These are phyloP conservation scores for Alviniconcha strummeri DNA, from an alignment of 2,888 invertebrate species.

Conservation along the genomic window DNA sequence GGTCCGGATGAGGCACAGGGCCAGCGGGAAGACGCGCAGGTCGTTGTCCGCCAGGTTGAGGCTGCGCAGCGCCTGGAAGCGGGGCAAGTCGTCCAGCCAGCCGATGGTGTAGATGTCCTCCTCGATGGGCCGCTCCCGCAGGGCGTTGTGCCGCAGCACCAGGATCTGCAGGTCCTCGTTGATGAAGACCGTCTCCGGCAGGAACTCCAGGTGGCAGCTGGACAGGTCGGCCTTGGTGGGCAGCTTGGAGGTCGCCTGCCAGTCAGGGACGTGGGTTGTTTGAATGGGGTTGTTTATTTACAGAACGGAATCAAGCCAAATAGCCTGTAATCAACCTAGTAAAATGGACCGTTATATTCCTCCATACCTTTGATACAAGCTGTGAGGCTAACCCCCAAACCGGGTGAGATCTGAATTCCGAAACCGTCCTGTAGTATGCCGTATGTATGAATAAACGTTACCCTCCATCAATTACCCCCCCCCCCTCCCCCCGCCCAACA, in stretches of 20 bases:
- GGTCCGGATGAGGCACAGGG: conserved; percentile 68
- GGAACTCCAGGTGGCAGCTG: conserved; percentile 74
- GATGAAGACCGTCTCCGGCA: conserved; percentile 74
- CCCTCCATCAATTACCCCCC: too few species aligned
- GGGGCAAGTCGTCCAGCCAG: conserved; percentile 74
- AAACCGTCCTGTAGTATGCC: too few species aligned
- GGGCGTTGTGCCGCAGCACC: conserved; percentile 74
- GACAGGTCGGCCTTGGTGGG: conserved; percentile 74
- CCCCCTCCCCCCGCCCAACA: too few species aligned
- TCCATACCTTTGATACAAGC: too few species aligned
- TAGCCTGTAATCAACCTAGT: too few species aligned
- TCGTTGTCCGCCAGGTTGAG: conserved; percentile 75
- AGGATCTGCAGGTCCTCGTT: conserved; percentile 71
- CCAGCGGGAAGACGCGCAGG: conserved; percentile 70
- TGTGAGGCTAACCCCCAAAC: too few species aligned
- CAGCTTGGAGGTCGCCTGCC: conserved; percentile 73
- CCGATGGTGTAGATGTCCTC: conserved; percentile 73
- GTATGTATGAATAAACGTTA: too few species aligned
- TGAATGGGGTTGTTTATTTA: too few species aligned
- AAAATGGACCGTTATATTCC: too few species aligned
- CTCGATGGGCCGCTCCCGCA: conserved; percentile 70
- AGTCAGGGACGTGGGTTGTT: background rate
- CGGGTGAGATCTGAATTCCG: too few species aligned
- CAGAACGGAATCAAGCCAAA: too few species aligned
- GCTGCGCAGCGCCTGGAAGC: conserved; percentile 70